Evolutionary conservation across 2,888 invertebrate genomes (phyloP), one percentile per base, ranked within the genome.

Genomic region (Latrodectus elegans): DNA sequence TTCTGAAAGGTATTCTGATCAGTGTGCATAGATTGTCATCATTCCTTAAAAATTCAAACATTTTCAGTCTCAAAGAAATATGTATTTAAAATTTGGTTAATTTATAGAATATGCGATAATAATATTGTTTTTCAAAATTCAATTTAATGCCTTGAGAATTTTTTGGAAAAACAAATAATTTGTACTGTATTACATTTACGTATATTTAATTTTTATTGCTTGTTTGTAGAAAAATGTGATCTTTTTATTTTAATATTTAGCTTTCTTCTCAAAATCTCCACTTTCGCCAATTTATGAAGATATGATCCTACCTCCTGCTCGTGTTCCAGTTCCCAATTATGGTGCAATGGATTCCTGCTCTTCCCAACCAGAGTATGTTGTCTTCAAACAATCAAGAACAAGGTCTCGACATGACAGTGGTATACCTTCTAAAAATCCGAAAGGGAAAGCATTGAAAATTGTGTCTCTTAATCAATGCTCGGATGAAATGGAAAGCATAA

Each of bases 401-500:
- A 76, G 86, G 55, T n/a, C 38, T 9, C 72, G 82, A 6, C 82
- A 87, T 67, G 78, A 78, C 76, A 77, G 77, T 52, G 82, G 82
- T 14, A 26, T 38, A 49, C 67, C 87, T 15, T 11, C 55, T 4
- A 72, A 60, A 15, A 17, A 17, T 26, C 12, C 17, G 9, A 68
- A 22, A 12, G 26, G 12, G n/a, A 11, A 12, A n/a, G n/a, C 12
- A 60, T 9, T 60, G 12, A 68, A 64, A 53, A 51, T 78, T 9
- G 87, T 87, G 2, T 87, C 87, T 8, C 78, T 87, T 38, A 87
- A 87, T 73, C 87, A 87, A 12, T 87, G 87, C 26, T 73, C 73
- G 0, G 87, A 82, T 17, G 87, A 87, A 73, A 74, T 82, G 68
- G 78, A 87, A 67, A 81, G 72, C 65, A 76, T 86, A 8, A 49